Percentiles rank a stretch among this genome's conserved stretches.
Conservation (phyloP, 2,113 vertebrate genomes). For the Neolamprologus falcicula region DNA sequence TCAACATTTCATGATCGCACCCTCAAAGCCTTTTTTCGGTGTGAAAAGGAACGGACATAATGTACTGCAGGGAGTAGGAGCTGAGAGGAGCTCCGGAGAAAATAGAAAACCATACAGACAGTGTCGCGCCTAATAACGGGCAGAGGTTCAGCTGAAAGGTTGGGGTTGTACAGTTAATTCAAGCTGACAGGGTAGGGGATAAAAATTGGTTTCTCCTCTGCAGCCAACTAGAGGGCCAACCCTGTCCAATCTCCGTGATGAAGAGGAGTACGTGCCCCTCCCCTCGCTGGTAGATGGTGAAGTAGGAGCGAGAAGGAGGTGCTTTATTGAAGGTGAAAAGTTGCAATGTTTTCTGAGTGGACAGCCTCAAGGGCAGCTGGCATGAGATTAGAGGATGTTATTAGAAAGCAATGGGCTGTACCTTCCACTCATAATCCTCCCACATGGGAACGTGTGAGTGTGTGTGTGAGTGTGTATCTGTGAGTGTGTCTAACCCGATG, state of each 20-base stretch:
- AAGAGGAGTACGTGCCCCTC: slow-evolving; percentile 17
- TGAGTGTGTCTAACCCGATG: slow-evolving; percentile 13
- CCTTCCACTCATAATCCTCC: slow-evolving; percentile 57
- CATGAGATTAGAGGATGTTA: slow-evolving; percentile 70
- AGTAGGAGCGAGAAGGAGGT: slow-evolving; percentile 4
- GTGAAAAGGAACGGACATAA: slow-evolving; percentile 27
- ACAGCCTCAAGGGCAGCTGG: slow-evolving; percentile 57
- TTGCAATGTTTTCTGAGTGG: slow-evolving; percentile 59
- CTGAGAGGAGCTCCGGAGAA: background rate
- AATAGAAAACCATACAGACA: slow-evolving; percentile 33
- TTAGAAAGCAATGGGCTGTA: slow-evolving; percentile 69
- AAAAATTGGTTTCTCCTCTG: slow-evolving; percentile 53
- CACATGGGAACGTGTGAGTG: background rate
- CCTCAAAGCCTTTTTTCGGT: background rate
- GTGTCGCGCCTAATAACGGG: slow-evolving; percentile 21
- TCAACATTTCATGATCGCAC: slow-evolving; percentile 12
- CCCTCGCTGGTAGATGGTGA: background rate
- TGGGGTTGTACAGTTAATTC: slow-evolving; percentile 55
- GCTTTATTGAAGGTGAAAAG: slow-evolving; percentile 62
- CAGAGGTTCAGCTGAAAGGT: slow-evolving; percentile 40
- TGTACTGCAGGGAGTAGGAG: slow-evolving; percentile 3
- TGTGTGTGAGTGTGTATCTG: background rate
- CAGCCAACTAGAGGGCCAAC: slow-evolving; percentile 39
- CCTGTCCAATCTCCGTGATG: slow-evolving; percentile 52
- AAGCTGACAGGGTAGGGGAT: slow-evolving; percentile 51